Evolutionary conservation across 2,113 vertebrate species (phyloP).

Genomic region (Mungos mungo): DNA sequence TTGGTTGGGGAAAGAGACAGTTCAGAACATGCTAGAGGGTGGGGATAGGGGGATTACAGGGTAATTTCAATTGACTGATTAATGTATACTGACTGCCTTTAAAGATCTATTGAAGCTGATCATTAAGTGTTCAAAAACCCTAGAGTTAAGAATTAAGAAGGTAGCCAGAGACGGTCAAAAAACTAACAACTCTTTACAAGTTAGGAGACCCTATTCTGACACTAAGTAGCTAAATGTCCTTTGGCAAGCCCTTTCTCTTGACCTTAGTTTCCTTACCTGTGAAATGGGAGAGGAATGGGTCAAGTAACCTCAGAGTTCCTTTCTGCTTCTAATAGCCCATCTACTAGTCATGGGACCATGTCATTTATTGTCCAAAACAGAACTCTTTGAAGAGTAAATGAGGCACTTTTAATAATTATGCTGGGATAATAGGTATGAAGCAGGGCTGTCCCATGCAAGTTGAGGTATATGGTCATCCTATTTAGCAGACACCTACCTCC

Average conservation of each 20-base stretch:
- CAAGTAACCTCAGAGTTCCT: not conserved
- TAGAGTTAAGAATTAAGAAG: constrained; percentile 16
- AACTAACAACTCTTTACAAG: not conserved
- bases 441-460: not conserved
- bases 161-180: not conserved
- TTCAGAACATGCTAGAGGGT: not conserved
- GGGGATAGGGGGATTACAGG: not conserved
- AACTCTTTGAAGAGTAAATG: not conserved
- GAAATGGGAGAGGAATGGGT: not conserved
- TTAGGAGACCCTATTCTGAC: not conserved
- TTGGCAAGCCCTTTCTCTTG: not conserved
- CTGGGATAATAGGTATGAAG: not conserved
- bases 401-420: not conserved
- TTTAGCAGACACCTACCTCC: not conserved
- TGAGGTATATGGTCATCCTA: not conserved
- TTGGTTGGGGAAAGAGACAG: not conserved
- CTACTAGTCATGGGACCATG: not conserved
- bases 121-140: not conserved
- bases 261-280: not conserved
- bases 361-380: not conserved
- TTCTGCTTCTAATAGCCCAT: not conserved
- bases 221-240: not conserved
- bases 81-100: not conserved
- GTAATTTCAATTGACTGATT: not conserved
- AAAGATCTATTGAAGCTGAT: not conserved